phyloP scores from a whole-genome alignment of 2,113 vertebrate genomes.

The Coturnix japonica region DNA sequence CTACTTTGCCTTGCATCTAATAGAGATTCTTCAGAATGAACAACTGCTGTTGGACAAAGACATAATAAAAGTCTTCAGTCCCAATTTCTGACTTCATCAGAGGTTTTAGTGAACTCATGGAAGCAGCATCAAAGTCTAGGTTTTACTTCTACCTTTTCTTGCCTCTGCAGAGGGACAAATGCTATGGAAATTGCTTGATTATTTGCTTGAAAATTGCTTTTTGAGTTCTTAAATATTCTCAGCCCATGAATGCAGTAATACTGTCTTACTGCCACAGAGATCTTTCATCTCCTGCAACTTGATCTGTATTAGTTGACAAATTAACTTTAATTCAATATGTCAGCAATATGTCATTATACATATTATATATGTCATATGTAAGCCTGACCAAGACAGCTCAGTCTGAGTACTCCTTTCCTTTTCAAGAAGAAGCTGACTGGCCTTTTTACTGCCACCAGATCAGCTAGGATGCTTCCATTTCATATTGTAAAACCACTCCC shows the following conservation, averaged over 20 bases:
- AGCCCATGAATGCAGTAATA: neutral
- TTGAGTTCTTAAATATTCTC: neutral
- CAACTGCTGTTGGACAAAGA: neutral
- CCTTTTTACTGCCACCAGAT: neutral
- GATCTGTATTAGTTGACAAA: neutral
- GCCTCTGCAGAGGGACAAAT: neutral
- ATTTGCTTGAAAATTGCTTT: constrained; percentile 6
- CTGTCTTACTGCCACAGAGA: neutral
- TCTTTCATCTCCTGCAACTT: neutral
- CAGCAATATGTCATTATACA: no score
- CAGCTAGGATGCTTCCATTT: neutral
- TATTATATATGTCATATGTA: no score
- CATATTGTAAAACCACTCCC: neutral
- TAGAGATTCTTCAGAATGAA: neutral
- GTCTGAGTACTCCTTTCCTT: neutral
- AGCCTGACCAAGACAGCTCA: neutral
- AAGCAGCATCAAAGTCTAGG: neutral
- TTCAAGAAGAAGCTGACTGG: neutral
- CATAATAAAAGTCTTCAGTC: neutral
- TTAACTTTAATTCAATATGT: neutral
- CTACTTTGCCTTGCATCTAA: neutral
- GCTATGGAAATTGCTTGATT: neutral
- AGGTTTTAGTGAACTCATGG: neutral
- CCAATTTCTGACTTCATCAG: neutral
- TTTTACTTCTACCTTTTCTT: constrained; percentile 16